Evolutionary conservation across 2,113 vertebrate species (phyloP).

Genomic region (Gobiocypris rarus): DNA sequence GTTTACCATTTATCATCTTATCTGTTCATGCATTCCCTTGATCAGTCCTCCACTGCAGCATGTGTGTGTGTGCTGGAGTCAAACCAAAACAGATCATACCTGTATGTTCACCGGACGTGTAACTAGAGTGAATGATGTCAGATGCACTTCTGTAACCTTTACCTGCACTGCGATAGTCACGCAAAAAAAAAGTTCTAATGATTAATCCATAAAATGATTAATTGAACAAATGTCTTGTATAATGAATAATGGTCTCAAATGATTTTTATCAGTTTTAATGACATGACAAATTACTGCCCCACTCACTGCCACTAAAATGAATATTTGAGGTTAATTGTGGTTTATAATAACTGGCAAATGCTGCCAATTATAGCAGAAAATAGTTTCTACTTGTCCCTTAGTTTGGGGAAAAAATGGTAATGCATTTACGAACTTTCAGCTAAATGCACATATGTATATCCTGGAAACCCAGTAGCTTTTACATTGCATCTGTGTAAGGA

Average conservation of each 20-base stretch:
- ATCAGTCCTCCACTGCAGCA: neutral
- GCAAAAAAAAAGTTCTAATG: no score
- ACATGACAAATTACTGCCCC: neutral
- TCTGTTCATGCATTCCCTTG: neutral
- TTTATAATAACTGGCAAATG: neutral
- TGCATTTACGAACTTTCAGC: neutral
- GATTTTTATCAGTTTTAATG: neutral
- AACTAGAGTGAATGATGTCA: neutral
- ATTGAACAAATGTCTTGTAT: neutral
- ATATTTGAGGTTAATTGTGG: neutral
- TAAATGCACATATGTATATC: neutral
- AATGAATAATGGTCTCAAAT: neutral
- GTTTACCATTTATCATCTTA: neutral
- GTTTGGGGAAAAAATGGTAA: neutral
- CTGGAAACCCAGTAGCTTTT: neutral
- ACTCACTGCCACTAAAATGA: neutral
- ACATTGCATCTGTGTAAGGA: neutral
- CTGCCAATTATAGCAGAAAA: neutral
- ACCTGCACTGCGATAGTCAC: neutral
- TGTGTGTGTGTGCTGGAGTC: neutral
- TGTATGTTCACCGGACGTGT: neutral
- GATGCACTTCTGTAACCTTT: neutral
- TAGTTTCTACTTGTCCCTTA: neutral
- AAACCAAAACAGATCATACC: slow-evolving; percentile 1
- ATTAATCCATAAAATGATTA: no score